These are phyloP conservation scores for Eulemur mongoz DNA, from an alignment of 2,797 vertebrate genomes.

Conservation along the genomic window DNA sequence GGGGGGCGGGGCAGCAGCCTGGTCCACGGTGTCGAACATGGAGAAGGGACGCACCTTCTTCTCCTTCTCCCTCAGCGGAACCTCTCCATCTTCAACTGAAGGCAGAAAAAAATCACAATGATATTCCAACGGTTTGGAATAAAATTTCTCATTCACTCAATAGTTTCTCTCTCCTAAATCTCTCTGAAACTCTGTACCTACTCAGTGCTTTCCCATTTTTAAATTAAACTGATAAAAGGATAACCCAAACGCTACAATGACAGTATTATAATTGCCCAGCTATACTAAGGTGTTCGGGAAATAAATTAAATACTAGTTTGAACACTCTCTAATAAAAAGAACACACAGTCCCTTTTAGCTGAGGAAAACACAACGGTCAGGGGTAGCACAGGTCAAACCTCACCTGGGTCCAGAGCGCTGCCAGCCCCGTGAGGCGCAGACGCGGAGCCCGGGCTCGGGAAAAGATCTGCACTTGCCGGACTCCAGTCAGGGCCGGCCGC, in stretches of 20 bases:
- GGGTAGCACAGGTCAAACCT: not conserved
- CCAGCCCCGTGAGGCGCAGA: conserved; percentile 72
- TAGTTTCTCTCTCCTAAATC: not conserved
- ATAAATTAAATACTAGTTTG: not conserved
- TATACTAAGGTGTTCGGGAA: not conserved
- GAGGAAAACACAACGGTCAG: not conserved
- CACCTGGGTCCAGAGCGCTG: conserved; percentile 81
- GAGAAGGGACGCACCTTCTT: conserved; percentile 94
- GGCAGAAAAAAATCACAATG: not conserved
- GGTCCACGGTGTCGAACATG: conserved; percentile 95
- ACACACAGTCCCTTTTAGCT: not conserved
- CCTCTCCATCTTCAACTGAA: conserved; percentile 88
- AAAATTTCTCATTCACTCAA: not conserved
- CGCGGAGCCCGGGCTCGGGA: conserved; percentile 74
- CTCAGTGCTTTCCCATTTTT: not conserved
- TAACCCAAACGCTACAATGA: not conserved
- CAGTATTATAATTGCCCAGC: not conserved
- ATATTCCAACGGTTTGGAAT: not conserved
- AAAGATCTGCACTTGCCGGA: conserved; percentile 77
- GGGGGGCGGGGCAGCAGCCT: conserved; percentile 75
- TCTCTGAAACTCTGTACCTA: not conserved
- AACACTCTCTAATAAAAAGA: not conserved
- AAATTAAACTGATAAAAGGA: not conserved
- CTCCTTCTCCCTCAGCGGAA: conserved; percentile 90
- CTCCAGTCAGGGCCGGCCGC: conserved; percentile 82